Base-by-base conservation (phyloP, 2,797 vertebrate species). In the Thripadectes ignobilis region DNA sequence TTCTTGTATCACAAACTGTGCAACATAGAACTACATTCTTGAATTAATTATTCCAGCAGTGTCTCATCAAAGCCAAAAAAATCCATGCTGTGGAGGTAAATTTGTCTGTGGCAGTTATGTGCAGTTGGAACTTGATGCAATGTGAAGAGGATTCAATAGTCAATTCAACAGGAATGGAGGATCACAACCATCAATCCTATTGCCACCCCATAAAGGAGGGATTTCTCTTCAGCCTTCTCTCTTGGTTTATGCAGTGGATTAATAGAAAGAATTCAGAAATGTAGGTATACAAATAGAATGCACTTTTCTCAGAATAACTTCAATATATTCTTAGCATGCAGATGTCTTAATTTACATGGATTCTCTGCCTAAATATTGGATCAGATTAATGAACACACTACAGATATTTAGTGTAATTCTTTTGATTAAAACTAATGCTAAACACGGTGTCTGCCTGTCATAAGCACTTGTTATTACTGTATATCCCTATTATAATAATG, bases 1-100 rank as follows among this genome's bases (percentile, higher is more conserved):
- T 95, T 89, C 71, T 76, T 92, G 27, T 88, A 69, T 93, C 77
- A 54, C 8, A 38, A 89, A 41, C 71, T 81, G 55, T 88, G 88
- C 54, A 92, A 55, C 5, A 23, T 36, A 77, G 65, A 82, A 71
- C n/a, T 92, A 93, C 75, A 92, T 45, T 88, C 48, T 61, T 84
- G 84, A 85, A 92, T 67, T 46, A 76, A 68, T 57, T 71, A 76
- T 59, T 92, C 48, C 78, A 93, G 67, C 19, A 77, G 73, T 48
- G 51, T 11, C 10, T 45, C 80, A 21, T 52, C 24, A 86, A 83
- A 86, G 26, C 3, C 14, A 88, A 63, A 93, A 57, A 83, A 52
- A 67, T 2, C 9, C 41, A 49, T 24, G 34, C 41, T 83, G 27
- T 71, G 22, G 78, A 74, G 22, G 57, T 10, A 82, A 74, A 78